These are phyloP conservation scores for Labrus mixtus DNA, from an alignment of 2,113 vertebrate genomes.

Conservation along the genomic window DNA sequence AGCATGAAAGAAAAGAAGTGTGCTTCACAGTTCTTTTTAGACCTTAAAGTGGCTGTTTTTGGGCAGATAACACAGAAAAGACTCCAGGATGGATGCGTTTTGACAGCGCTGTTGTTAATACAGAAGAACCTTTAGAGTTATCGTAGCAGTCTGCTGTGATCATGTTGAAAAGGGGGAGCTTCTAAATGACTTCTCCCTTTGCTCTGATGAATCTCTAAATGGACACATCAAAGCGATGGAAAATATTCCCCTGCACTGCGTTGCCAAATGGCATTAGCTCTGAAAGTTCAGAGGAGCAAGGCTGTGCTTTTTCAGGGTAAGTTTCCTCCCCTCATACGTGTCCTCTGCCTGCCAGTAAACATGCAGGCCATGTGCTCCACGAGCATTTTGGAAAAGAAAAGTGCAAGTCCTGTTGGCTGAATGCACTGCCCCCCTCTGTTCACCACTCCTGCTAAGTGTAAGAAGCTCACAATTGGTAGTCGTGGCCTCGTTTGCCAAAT, in stretches of 20 bases:
- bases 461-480: conserved; percentile 30
- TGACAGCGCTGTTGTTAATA: conserved; percentile 54
- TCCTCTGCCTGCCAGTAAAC: conserved; percentile 66
- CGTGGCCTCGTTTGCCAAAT: conserved; percentile 38
- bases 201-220: conserved; percentile 72
- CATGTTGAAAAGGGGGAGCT: conserved; percentile 53
- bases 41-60: conserved; percentile 22
- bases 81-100: conserved; percentile 35
- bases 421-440: conserved; percentile 42
- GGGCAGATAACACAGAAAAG: conserved; percentile 24
- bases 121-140: conserved; percentile 43
- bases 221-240: conserved; percentile 74
- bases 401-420: conserved; percentile 37
- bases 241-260: conserved; percentile 55
- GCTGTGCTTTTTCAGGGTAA: conserved; percentile 53
- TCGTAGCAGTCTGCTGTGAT: conserved; percentile 62
- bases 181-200: conserved; percentile 55
- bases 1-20: conserved; percentile 2
- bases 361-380: conserved; percentile 55
- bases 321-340: conserved; percentile 27
- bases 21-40: conserved; percentile 15
- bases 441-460: conserved; percentile 40
- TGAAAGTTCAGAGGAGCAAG: conserved; percentile 51
- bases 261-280: conserved; percentile 74
- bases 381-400: conserved; percentile 49